phyloP scores from a whole-genome alignment of 2,888 invertebrate species.

The Pomacea canaliculata region DNA sequence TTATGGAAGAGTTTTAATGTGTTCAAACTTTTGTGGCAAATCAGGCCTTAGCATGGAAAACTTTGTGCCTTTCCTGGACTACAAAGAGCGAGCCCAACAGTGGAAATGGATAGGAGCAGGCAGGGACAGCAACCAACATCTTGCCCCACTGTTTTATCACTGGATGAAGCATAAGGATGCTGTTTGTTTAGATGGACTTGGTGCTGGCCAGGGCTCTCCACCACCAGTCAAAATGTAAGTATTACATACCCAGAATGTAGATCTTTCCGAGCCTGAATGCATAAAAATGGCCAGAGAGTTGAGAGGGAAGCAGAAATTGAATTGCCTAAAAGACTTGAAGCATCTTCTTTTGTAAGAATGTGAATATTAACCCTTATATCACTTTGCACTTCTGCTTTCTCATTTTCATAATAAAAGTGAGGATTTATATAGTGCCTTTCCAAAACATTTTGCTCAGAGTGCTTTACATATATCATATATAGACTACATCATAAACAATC shows the following conservation, averaged over 20 bases:
- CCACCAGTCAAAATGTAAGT: slow-evolving; percentile 69
- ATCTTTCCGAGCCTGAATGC: not conserved
- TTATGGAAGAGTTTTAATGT: too few relatives aligned
- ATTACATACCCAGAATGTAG: not conserved
- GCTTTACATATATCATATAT: too few relatives aligned
- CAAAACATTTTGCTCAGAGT: too few relatives aligned
- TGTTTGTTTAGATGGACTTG: slow-evolving; percentile 48
- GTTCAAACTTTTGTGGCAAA: too few relatives aligned
- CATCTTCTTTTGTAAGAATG: too few relatives aligned
- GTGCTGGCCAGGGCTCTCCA: slow-evolving; percentile 64
- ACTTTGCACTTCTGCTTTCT: too few relatives aligned
- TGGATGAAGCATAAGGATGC: slow-evolving; percentile 76
- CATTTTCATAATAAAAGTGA: too few relatives aligned
- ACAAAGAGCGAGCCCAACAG: slow-evolving; percentile 76
- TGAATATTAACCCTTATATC: too few relatives aligned
- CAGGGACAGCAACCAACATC: slow-evolving; percentile 85
- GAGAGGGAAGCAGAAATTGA: too few relatives aligned
- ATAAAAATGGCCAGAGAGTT: not conserved
- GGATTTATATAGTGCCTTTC: too few relatives aligned
- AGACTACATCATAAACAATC: too few relatives aligned
- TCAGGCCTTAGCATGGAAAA: slow-evolving; percentile 80
- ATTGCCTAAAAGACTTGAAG: too few relatives aligned
- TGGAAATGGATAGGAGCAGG: slow-evolving; percentile 97
- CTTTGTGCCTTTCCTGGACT: slow-evolving; percentile 90
- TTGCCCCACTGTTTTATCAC: slow-evolving; percentile 81